Evolutionary conservation across 2,113 vertebrate species (phyloP), one percentile per base, ranked within the genome.

Genomic region (Gasterosteus aculeatus): DNA sequence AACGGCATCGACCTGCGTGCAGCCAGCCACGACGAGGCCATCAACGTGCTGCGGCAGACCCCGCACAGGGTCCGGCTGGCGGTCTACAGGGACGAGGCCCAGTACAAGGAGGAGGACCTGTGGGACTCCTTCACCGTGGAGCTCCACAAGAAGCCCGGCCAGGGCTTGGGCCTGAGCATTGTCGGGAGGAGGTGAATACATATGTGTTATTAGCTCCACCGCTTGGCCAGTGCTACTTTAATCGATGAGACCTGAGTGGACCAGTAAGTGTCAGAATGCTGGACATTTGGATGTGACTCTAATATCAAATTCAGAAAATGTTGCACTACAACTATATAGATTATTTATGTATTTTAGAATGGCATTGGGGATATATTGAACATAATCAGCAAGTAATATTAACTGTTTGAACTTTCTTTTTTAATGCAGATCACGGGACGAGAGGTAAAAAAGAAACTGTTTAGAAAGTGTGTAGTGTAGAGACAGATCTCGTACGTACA

Each of bases 71-170:
- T 99, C 54, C 93, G 93, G 8, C 92, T 99, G 44, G 89, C 85
- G 0, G 96, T 99, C 60, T 99, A 96, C 86, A 94, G 98, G 74
- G 98, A 99, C 31, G 97, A 99, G 78, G 90, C 96, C 22, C 98
- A 98, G 8, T 98, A 97, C 94, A 98, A 96, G 63, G 98, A 99
- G 78, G 97, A 99, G 49, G 97, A 98, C 10, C 94, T 98, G 91
- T 99, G 96, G 90, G 97, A 99, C 85, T 87, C 95, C 0, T 93
- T 98, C 59, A 94, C 80, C 2, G 82, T 99, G 66, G 96, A 98
- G 90, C 95, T 99, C 42, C 95, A 96, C 39, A 99, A 97, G 91
- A 95, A 94, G 83, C 95, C 96, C 0, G 96, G 96, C 1, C 97
- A 97, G 92, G 95, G 96, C 39, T 94, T 99, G 65, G 98, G 98